Evolutionary conservation across 2,113 vertebrate genomes (phyloP), one percentile per base, ranked within the genome.

Genomic region (Psephotus haematonotus): DNA sequence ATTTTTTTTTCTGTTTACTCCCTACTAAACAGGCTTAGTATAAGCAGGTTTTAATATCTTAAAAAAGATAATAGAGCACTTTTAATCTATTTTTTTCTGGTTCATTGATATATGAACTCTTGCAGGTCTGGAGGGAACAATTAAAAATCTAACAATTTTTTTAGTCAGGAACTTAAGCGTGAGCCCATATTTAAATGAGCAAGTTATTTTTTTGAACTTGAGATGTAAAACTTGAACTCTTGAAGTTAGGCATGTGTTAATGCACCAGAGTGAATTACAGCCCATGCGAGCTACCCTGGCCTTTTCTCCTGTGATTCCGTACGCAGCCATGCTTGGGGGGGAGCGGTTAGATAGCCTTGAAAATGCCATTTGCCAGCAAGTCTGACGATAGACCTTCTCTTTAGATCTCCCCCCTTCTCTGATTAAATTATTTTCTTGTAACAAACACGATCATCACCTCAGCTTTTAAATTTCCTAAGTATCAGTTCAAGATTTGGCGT

Each of bases 261-360:
- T 63, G 49, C 33, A 44, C 47, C 27, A 15, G 41, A 29, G 35
- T 8, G 41, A 25, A 37, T 28, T 20, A 10, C 3, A 52, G 37
- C 17, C 52, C 2, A 10, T 3, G 19, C 1, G 16, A 53, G 43
- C 60, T 25, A 13, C 15, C 31, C 23, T 7, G 20, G 47, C 23
- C 43, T 63, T 7, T 72, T 71, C 60, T 53, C 50, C 59, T 62
- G 43, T 1, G 1, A 8, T n/a, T n/a, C 67, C 5, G 2, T 44
- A 25, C 52, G 43, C 11, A 2, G 0, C 0, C 3, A 0, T 9
- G 35, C 65, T 13, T 11, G n/a, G 27, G n/a, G 33, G 15, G 25
- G 19, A 24, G 29, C 2, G 4, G 23, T 52, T n/a, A 24, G 50
- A 15, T 37, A 46, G 49, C n/a, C 35, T 17, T 68, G 12, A 46